Base-by-base conservation (phyloP, 1,140 invertebrate species). In the Musca domestica region DNA sequence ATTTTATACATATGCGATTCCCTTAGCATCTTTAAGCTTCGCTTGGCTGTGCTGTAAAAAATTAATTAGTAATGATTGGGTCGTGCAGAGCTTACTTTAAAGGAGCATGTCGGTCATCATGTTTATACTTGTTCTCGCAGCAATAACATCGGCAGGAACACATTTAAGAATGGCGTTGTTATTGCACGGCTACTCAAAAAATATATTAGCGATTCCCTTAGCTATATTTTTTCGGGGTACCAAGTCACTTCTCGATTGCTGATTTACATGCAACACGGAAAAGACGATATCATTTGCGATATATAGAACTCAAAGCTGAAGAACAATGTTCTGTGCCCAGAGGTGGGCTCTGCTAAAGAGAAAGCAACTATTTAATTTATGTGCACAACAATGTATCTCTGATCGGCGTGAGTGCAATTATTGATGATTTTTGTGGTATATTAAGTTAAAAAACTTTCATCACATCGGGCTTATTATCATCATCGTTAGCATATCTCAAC, bases 131-230 rank as follows among this genome's bases (percentile, higher is more conserved):
- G 10, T 41, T 41, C 10, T 41, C 34, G 12, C 5, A 7, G 12
- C 5, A 7, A 41, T 41, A 41, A 41, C 34, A 41, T 41, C 34
- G 12, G 34, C 34, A 30, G 34, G 6, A 10, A 41, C 10, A 41
- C 12, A 41, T 41, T 41, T 41, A 41, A 19, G 20, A 14, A 23
- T 3, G 15, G 14, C 9, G 25, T 30, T 30, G 54, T 58, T 61
- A 61, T 61, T 34, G 27, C 34, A 41, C 34, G 12, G 34, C 34
- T 41, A 41, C 6, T 61, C 30, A 61, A 17, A 58, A 27, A 61
- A 61, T 34, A 61, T 61, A 34, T 61, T 61, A 61, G 56, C 56
- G 56, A 61, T 61, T 61, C 56, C 56, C 56, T 61, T 61, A 61
- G 56, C 56, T 61, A 41, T 61, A 61, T 61, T 61, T 61, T 58